These are phyloP conservation scores for Drosophila meridiana DNA, from an alignment of 2,888 invertebrate genomes.

Conservation along the genomic window DNA sequence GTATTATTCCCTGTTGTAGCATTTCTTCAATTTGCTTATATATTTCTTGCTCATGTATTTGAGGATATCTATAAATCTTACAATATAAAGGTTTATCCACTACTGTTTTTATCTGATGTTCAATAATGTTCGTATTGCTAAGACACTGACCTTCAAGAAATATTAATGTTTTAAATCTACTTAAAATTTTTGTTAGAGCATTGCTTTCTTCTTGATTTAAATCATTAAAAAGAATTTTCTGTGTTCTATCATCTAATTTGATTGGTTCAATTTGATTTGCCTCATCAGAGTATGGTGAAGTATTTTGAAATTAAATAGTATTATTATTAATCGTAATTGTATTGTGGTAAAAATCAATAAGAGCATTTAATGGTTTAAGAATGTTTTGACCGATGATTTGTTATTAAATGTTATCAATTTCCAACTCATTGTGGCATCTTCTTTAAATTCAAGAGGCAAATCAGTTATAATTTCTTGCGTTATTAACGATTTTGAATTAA, in stretches of 20 bases:
- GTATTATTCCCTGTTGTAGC: neutral
- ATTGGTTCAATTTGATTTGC: neutral
- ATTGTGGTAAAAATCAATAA: neutral
- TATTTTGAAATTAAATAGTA: neutral
- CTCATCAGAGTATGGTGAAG: neutral
- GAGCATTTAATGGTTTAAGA: neutral
- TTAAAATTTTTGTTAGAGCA: neutral
- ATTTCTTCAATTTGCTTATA: neutral
- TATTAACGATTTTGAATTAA: neutral
- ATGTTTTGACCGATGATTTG: neutral
- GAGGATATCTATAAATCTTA: neutral
- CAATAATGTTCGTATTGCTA: neutral
- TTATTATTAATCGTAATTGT: neutral
- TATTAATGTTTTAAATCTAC: constrained; percentile 1
- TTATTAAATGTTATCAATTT: neutral
- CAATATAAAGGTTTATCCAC: neutral
- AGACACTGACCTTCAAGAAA: neutral
- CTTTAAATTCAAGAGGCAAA: neutral
- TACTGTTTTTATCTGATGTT: constrained; percentile 1
- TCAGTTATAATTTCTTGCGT: neutral
- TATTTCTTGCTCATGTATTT: too few relatives aligned
- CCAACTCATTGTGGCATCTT: neutral
- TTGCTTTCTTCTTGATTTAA: neutral
- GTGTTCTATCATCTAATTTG: neutral
- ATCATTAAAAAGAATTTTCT: neutral